Evolutionary conservation across 2,888 invertebrate genomes (phyloP).

Genomic region (Resseliella maxima): DNA sequence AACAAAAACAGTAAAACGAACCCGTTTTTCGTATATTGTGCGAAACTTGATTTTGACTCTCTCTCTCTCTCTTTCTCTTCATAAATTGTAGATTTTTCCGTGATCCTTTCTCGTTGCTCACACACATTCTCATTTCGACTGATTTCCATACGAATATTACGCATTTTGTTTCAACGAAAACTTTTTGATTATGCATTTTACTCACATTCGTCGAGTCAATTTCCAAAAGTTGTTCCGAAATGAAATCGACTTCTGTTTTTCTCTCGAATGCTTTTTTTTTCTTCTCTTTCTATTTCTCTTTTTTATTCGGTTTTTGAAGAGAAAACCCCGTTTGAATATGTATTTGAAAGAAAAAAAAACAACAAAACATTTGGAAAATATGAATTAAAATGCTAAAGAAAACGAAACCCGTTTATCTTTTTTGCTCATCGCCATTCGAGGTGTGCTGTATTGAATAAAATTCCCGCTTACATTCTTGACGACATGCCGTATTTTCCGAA

Average conservation of each 20-base stretch:
- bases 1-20: background rate
- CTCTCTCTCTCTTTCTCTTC: too few species aligned
- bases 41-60: slow-evolving; percentile 33
- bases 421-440: background rate
- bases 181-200: slow-evolving; percentile 30
- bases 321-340: too few species aligned
- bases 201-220: slow-evolving; percentile 48
- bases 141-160: slow-evolving; percentile 38
- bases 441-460: slow-evolving; percentile 12
- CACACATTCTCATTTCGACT: slow-evolving; percentile 20
- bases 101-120: slow-evolving; percentile 1
- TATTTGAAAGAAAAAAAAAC: background rate
- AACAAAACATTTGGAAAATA: background rate
- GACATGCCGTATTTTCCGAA: background rate
- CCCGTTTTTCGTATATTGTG: background rate
- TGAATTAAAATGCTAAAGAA: slow-evolving; percentile 9
- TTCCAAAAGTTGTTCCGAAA: slow-evolving; percentile 36
- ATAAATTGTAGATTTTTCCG: slow-evolving; percentile 29
- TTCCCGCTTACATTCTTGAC: background rate
- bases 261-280: background rate
- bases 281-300: too few species aligned
- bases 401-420: background rate
- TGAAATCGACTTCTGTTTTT: slow-evolving; percentile 10
- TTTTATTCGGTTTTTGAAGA: too few species aligned
- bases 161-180: background rate